Evolutionary conservation across 2,797 vertebrate genomes (phyloP).

Genomic region (Sebastes dallii): DNA sequence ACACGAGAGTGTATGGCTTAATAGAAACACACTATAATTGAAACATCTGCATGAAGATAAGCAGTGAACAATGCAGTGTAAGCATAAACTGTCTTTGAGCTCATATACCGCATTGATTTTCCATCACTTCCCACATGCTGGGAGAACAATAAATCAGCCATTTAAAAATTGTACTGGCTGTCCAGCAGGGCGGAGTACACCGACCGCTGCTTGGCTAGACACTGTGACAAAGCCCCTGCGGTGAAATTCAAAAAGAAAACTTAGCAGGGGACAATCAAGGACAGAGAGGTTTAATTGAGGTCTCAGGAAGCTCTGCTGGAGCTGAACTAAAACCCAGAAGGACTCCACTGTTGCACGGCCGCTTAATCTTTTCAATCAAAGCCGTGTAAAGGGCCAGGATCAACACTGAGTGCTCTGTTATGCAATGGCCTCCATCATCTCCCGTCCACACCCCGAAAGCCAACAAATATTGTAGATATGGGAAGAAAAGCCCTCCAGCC

Average conservation of each 20-base stretch:
- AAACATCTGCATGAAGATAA: slow-evolving; percentile 63
- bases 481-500: slow-evolving; percentile 13
- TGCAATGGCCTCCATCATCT: slow-evolving; percentile 18
- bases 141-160: slow-evolving; percentile 54
- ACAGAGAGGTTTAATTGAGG: slow-evolving; percentile 65
- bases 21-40: slow-evolving; percentile 41
- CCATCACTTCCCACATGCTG: slow-evolving; percentile 48
- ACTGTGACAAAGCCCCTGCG: slow-evolving; percentile 36
- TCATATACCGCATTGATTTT: slow-evolving; percentile 66
- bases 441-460: slow-evolving; percentile 11
- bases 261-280: slow-evolving; percentile 59
- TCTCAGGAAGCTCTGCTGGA: slow-evolving; percentile 46
- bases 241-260: slow-evolving; percentile 40
- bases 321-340: slow-evolving; percentile 35
- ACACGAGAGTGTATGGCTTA: not conserved
- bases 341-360: slow-evolving; percentile 4
- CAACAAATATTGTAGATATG: slow-evolving; percentile 20
- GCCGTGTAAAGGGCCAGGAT: slow-evolving; percentile 33
- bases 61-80: slow-evolving; percentile 45
- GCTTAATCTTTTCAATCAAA: slow-evolving; percentile 66
- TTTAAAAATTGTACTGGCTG: slow-evolving; percentile 42
- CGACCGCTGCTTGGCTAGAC: not conserved
- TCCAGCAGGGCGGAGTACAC: slow-evolving; percentile 22
- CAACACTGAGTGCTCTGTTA: slow-evolving; percentile 38
- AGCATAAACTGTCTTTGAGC: slow-evolving; percentile 50